Base-by-base conservation (phyloP, 2,797 vertebrate genomes). In the Myiothlypis chrysogaster region DNA sequence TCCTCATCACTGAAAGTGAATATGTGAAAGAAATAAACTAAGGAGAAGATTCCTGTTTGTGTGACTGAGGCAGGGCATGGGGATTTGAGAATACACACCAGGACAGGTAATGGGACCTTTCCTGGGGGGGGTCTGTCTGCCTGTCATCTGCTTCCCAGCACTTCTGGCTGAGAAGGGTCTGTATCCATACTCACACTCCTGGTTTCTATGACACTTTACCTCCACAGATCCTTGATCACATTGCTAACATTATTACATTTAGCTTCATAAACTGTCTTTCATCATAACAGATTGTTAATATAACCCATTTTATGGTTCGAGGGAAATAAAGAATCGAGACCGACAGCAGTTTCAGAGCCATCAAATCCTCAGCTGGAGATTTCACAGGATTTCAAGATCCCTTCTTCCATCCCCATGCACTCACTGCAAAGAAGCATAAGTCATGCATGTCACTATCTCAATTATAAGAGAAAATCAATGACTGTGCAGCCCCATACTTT, bases 391-490 rank as follows among this genome's bases (percentile, higher is more conserved):
- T 88, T 92, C 85, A 68, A 76, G 89, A 87, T 73, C 52, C 47
- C 63, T 78, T 87, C 82, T 94, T 91, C 88, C 77, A 39, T 78
- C 88, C 52, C 57, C 30, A 7, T 83, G 68, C 75, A 37, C 77
- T 84, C 0, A 0, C 76, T 93, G 60, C 17, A 20, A 82, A 82
- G 87, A 79, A 91, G 20, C 63, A 12, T 70, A 87, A 90, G 46
- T 66, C 2, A 4, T 70, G 64, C 50, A 14, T 68, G 72, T 61
- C 89, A 60, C 60, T 79, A 4, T 87, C 77, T 94, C 89, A 91
- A 6, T 88, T 94, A 82, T 72, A 52, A 65, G 37, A 46, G 44
- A 87, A 93, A 94, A 90, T 91, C 85, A 86, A 60, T 95, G 87
- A 53, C 80, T 76, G 9, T 88, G 77, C 87, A 90, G 80, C 52